phyloP scores from a whole-genome alignment of 1,140 invertebrate genomes.

The Oryctes rhinoceros region DNA sequence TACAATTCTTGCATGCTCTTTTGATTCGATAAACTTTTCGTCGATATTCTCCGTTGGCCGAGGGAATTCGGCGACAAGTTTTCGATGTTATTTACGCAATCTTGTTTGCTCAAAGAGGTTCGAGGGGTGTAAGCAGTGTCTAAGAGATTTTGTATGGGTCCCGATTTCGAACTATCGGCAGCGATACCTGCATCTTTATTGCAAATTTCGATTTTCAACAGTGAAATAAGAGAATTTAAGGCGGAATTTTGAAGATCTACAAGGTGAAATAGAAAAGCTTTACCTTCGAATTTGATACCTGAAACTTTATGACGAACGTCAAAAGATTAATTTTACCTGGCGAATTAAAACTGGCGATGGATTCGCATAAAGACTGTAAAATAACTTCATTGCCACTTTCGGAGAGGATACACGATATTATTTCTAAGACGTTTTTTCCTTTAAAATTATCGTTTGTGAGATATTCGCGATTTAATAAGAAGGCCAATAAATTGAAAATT shows the following conservation, averaged over 20 bases:
- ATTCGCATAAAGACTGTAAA: conserved; percentile 59
- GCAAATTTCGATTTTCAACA: conserved; percentile 50
- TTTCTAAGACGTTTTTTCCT: conserved; percentile 48
- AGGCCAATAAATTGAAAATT: conserved; percentile 62
- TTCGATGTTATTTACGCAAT: conserved; percentile 39
- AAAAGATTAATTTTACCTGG: conserved; percentile 43
- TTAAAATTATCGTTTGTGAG: conserved; percentile 34
- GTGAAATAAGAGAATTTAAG: conserved; percentile 50
- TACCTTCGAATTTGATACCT: not conserved
- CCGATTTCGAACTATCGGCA: not conserved
- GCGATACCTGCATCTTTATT: not conserved
- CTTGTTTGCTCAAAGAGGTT: not conserved
- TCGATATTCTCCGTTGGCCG: not conserved
- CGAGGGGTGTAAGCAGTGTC: not conserved
- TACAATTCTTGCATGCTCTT: not conserved
- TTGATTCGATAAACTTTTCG: not conserved
- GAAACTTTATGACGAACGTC: not conserved
- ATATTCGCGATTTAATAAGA: conserved; percentile 53
- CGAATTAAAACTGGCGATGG: conserved; percentile 57
- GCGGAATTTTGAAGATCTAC: conserved; percentile 57
- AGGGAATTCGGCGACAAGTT: conserved; percentile 33
- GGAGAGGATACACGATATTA: conserved; percentile 59
- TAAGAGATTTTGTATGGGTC: conserved; percentile 32
- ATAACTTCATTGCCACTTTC: conserved; percentile 56
- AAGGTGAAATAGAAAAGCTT: conserved; percentile 32